Conservation (phyloP, 2,888 invertebrate species). For the Panorpa germanica region DNA sequence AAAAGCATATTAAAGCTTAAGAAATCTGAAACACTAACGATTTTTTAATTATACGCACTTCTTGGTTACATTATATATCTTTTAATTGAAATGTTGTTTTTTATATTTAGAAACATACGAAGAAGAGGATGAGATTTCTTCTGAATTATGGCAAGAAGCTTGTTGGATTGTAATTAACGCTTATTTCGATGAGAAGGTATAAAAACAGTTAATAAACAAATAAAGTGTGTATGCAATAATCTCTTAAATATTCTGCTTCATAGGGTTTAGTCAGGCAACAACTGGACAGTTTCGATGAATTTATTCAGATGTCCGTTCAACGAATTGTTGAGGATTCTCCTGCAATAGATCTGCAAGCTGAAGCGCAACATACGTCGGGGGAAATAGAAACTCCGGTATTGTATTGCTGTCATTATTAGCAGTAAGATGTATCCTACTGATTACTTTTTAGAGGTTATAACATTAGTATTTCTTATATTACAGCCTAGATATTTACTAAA, state of each 20-base stretch:
- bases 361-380: constrained; percentile 90
- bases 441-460: no score
- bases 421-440: no score
- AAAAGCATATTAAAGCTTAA: no score
- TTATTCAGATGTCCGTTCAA: constrained; percentile 99
- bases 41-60: no score
- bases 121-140: constrained; percentile 88
- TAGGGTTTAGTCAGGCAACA: constrained; percentile 97
- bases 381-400: constrained; percentile 75
- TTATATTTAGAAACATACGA: constrained; percentile 33
- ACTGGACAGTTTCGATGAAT: constrained; percentile 98
- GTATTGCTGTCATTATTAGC: no score
- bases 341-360: constrained; percentile 91
- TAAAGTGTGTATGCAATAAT: no score
- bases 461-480: constrained; percentile 12
- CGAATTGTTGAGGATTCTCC: constrained; percentile 98
- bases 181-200: constrained; percentile 99
- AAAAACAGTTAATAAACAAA: no score
- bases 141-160: constrained; percentile 98
- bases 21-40: no score
- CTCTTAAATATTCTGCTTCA: no score
- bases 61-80: no score
- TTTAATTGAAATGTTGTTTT: no score
- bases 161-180: constrained; percentile 99
- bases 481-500: constrained; percentile 79